Evolutionary conservation across 2,797 vertebrate species (phyloP).

Genomic region (Pangasius larnaudii): DNA sequence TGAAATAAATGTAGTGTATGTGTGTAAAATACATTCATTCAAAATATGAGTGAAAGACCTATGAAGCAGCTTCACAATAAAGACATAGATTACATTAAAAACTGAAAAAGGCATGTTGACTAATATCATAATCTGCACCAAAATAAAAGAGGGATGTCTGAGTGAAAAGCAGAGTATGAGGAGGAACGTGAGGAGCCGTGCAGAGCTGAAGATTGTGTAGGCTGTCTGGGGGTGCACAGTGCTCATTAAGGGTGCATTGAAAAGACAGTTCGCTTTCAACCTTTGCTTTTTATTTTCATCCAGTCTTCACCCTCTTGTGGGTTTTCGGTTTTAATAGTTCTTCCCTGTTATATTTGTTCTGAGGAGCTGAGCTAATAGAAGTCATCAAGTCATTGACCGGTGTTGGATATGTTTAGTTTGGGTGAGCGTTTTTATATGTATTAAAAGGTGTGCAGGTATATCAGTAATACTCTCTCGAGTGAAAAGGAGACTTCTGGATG

Average conservation of each 20-base stretch:
- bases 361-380: not conserved
- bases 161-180: not conserved
- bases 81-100: not conserved
- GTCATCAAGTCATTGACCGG: not conserved
- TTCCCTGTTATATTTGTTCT: not conserved
- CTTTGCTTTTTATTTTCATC: constrained; percentile 7
- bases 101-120: not conserved
- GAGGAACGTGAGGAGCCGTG: not conserved
- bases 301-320: constrained; percentile 4
- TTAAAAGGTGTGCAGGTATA: not conserved
- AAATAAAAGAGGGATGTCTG: not conserved
- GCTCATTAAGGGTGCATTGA: constrained; percentile 5
- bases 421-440: not conserved
- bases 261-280: constrained; percentile 18
- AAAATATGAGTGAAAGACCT: constrained; percentile 48
- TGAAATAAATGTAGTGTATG: not conserved
- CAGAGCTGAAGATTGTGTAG: not conserved
- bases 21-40: not conserved
- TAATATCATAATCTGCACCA: not conserved
- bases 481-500: not conserved
- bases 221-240: not conserved
- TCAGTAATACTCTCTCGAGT: not conserved
- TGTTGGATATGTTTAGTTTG: not conserved
- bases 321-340: constrained; percentile 7
- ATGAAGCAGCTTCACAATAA: constrained; percentile 63